Evolutionary conservation across 2,888 invertebrate genomes (phyloP), one percentile per base, ranked within the genome.

Genomic region (Drosophila pegasa): DNA sequence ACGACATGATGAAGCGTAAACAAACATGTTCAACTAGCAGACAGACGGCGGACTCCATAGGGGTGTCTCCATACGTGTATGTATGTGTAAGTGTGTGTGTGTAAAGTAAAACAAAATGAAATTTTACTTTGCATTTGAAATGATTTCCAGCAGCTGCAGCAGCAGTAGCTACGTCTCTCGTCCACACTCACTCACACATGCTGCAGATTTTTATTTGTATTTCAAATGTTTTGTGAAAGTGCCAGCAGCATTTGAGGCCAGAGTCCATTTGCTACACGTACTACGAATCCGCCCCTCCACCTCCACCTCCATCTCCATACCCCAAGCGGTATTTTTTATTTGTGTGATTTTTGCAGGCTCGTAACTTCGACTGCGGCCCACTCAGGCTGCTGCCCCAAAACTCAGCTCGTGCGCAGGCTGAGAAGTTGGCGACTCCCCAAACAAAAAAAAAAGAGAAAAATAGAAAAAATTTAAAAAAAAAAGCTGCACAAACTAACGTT

Each of bases 1-100:
- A 83, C 83, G 82, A 90, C 90, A 90, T 87, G 88, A 79, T 89
- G 86, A 89, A 87, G 86, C 89, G 89, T 87, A 86, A 88, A 90
- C 81, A 90, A 90, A 88, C 85, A 87, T 90, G 88, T 75, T 78
- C 74, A 85, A 79, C 75, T 86, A 51, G 72, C 62, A 68, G 83
- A 80, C 88, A 80, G 66, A 73, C 54, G 56, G 52, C 37, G 68
- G 54, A 41, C 40, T 43, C 9, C 9, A 37, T 62, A 48, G 63
- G 47, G 60, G 55, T 37, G 33, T 40, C 16, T n/a, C 5, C 9
- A 16, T 16, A 16, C 31, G 31, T 14, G 22, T 29, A 2, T 27
- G 10, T 31, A 27, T 20, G 22, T 50, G 38, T 18, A 25, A 16
- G 40, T 27, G 54, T 55, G 4, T 55, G 33, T 25, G 33, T 59